These are phyloP conservation scores for Girardinus metallicus DNA, from an alignment of 2,797 vertebrate species.

Conservation along the genomic window DNA sequence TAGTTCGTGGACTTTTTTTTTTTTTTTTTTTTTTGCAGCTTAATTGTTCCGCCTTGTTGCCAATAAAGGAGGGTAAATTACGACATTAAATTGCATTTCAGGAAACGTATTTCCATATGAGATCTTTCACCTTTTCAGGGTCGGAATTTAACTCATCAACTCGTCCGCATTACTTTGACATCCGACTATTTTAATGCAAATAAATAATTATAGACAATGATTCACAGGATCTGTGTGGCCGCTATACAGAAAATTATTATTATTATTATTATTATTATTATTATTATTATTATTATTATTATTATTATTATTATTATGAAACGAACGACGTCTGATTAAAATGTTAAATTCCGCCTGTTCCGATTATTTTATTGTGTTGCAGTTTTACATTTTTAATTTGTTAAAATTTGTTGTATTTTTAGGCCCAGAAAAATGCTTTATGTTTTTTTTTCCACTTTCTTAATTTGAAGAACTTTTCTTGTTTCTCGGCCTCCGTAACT, in stretches of 20 bases:
- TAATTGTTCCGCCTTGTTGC: slow-evolving; percentile 61
- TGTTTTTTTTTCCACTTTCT: neutral
- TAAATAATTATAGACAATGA: neutral
- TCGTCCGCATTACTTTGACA: neutral
- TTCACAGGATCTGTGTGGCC: neutral
- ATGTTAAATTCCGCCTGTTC: neutral
- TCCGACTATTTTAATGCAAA: neutral
- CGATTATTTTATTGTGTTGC: neutral
- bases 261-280: slow-evolving; percentile 1
- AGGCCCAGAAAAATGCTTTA: neutral
- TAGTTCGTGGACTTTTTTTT: slow-evolving; percentile 1
- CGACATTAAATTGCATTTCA: slow-evolving; percentile 78
- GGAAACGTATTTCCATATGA: slow-evolving; percentile 69
- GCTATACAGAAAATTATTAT: neutral
- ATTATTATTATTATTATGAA: neutral
- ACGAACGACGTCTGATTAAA: neutral
- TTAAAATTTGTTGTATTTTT: neutral
- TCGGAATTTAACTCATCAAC: neutral
- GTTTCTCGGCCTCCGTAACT: neutral
- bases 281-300: neutral
- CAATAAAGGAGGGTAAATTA: slow-evolving; percentile 73
- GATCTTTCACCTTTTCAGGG: slow-evolving; percentile 40
- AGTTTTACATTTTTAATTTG: neutral
- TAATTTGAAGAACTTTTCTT: neutral
- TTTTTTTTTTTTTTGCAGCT: slow-evolving; percentile 9